phyloP scores from a whole-genome alignment of 2,113 vertebrate genomes.

The Bubo bubo region DNA sequence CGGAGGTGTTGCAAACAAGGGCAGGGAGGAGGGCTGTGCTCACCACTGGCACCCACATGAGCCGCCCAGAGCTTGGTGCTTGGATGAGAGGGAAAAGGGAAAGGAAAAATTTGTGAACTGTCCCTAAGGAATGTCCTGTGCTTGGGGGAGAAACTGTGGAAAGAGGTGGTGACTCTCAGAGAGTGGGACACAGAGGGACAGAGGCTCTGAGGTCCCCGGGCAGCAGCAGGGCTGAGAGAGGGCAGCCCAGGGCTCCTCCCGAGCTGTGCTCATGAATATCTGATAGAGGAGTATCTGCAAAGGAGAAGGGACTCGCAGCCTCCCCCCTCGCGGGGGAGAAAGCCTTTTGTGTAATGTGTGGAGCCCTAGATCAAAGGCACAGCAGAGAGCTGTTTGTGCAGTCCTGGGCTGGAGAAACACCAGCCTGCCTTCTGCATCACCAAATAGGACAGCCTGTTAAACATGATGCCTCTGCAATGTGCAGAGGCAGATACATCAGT shows the following conservation, averaged over 20 bases:
- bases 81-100: background rate
- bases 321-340: background rate
- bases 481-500: background rate
- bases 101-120: background rate
- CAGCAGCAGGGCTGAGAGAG: background rate
- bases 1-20: background rate
- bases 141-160: background rate
- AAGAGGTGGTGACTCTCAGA: background rate
- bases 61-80: background rate
- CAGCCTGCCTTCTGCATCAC: background rate
- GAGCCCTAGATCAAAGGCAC: background rate
- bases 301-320: background rate
- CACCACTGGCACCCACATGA: accelerated
- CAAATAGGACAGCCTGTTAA: background rate
- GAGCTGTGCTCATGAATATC: background rate
- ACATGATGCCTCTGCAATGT: background rate
- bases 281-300: background rate
- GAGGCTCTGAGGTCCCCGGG: background rate
- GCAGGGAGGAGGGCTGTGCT: background rate
- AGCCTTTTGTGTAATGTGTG: background rate
- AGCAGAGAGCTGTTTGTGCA: background rate
- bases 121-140: background rate
- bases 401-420: background rate
- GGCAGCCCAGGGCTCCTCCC: background rate
- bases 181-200: no score